These are phyloP conservation scores for Cataglyphis albicans DNA, from an alignment of 2,888 invertebrate genomes.

Conservation along the genomic window DNA sequence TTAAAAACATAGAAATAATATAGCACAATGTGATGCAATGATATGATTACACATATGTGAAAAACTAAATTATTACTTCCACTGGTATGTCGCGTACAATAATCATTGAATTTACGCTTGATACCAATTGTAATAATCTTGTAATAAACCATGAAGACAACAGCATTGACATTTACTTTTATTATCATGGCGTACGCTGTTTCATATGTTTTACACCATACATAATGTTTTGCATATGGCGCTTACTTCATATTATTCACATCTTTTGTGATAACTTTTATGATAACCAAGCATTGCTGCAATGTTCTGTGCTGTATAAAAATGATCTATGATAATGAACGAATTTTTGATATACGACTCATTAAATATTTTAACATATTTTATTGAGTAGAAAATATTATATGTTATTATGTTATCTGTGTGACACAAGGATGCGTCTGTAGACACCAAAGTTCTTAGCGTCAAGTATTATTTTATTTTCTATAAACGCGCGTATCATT, in stretches of 20 bases:
- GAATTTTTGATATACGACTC: not conserved
- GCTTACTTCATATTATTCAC: too few relatives aligned
- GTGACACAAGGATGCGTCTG: not conserved
- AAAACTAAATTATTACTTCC: conserved; percentile 40
- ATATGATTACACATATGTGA: conserved; percentile 4
- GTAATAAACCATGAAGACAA: conserved; percentile 24
- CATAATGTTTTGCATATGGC: not conserved
- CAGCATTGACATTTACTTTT: not conserved
- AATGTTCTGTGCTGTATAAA: not conserved
- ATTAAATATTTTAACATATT: not conserved
- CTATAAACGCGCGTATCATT: not conserved
- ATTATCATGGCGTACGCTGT: conserved; percentile 64
- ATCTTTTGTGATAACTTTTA: too few relatives aligned
- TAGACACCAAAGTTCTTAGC: not conserved
- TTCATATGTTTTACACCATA: conserved; percentile 62
- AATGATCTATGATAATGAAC: not conserved
- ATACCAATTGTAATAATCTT: conserved; percentile 60
- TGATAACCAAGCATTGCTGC: not conserved
- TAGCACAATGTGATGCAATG: not conserved
- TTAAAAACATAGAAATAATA: conserved; percentile 26
- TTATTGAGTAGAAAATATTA: not conserved
- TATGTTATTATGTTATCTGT: not conserved
- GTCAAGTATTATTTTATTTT: not conserved
- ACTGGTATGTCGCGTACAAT: conserved; percentile 74
- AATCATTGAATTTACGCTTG: conserved; percentile 75